Evolutionary conservation across 2,113 vertebrate species (phyloP), one percentile per base, ranked within the genome.

Genomic region (Pagrus major): DNA sequence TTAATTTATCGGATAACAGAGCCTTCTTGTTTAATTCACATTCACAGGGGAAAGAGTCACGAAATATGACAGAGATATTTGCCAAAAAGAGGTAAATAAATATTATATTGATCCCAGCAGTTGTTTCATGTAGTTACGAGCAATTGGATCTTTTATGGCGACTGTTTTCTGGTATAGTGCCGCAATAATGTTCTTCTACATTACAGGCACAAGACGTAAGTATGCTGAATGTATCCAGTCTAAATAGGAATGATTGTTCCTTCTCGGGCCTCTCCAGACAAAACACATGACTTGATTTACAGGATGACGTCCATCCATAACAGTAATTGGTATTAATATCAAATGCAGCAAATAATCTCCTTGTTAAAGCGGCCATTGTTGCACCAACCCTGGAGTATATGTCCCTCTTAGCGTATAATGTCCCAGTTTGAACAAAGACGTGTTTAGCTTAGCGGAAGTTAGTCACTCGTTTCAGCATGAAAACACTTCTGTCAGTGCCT

Each of bases 391-490:
- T 5, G 37, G 35, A 88, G 61, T 68, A 39, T 69, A 63, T 73
- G 81, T 81, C 85, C 83, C 86, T 90, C 58, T 76, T 35, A 86
- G 84, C 83, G 27, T 63, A 64, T 67, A 86, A 84, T 91, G 89
- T 83, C 87, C 93, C 85, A 88, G 72, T 92, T 93, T 86, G 71
- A 86, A 90, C 88, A 93, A 90, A 90, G 88, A 81, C 71, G 66
- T 81, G 84, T 84, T 86, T 86, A 89, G 87, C 82, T 85, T 72
- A 88, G 86, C 71, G 78, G 83, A 91, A 92, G 84, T 88, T 90
- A 91, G 86, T 91, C 81, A 83, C 87, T 93, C 59, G 75, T 86
- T 93, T 92, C 86, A 91, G 91, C 91, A 75, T 91, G 93, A 92
- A 91, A 90, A 91, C 92, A 88, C 91, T 91, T 89, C 68, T 85